Conservation (phyloP, 2,113 vertebrate species). For the Corythoichthys intestinalis region DNA sequence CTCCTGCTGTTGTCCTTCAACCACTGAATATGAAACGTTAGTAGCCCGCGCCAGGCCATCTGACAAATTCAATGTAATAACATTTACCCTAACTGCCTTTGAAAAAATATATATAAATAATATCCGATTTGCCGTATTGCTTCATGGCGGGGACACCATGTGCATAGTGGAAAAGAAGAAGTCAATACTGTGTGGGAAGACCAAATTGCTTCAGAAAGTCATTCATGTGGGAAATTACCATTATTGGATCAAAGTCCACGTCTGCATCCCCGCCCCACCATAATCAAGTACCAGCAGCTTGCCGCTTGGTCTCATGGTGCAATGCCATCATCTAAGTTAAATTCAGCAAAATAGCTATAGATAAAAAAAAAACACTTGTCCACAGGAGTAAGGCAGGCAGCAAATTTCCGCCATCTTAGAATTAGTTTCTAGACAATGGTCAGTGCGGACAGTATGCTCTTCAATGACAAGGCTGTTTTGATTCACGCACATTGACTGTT, state of each 20-base stretch:
- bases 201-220: slow-evolving; percentile 53
- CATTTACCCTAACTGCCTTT: not conserved
- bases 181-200: slow-evolving; percentile 63
- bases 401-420: not conserved
- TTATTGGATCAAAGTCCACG: slow-evolving; percentile 59
- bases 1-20: slow-evolving; percentile 4
- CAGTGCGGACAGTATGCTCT: too few relatives aligned
- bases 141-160: slow-evolving; percentile 46
- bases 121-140: slow-evolving; percentile 24
- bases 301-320: slow-evolving; percentile 34
- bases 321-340: slow-evolving; percentile 30
- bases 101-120: not conserved
- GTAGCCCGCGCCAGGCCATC: not conserved
- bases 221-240: slow-evolving; percentile 56
- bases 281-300: slow-evolving; percentile 34
- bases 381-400: not conserved
- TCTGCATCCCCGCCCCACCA: not conserved
- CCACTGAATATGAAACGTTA: not conserved
- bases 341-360: not conserved
- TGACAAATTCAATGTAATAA: not conserved
- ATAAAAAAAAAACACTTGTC: not conserved
- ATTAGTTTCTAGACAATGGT: too few relatives aligned
- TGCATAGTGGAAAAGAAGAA: slow-evolving; percentile 48
- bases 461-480: too few relatives aligned
- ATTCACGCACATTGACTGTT: too few relatives aligned